A percentile compares a stretch with the other conserved stretches of the same genome.
Evolutionary conservation across 2,797 vertebrate species (phyloP).

Genomic region (Myripristis jacobus): DNA sequence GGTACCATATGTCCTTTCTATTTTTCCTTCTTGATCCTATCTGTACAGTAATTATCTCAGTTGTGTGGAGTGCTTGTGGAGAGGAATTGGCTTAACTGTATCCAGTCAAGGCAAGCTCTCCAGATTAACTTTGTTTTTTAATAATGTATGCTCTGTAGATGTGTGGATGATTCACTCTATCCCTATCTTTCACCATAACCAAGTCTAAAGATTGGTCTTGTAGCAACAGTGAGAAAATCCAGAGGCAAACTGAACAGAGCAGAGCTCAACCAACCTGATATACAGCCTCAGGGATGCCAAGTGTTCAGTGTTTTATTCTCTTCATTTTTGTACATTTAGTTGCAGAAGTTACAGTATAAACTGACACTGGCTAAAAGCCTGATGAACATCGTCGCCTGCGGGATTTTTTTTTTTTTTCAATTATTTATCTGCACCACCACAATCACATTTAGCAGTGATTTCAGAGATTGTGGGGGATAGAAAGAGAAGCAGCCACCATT

Average conservation of each 20-base stretch:
- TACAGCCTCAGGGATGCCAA: slow-evolving; percentile 35
- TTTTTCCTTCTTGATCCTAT: slow-evolving; percentile 49
- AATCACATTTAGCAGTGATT: slow-evolving; percentile 24
- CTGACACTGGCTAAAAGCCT: slow-evolving; percentile 40
- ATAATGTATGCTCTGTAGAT: slow-evolving; percentile 25
- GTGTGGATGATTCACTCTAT: slow-evolving; percentile 44
- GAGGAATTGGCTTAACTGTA: slow-evolving; percentile 21
- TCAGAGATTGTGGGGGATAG: slow-evolving; percentile 14
- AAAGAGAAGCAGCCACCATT: slow-evolving; percentile 16
- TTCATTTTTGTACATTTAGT: slow-evolving; percentile 32
- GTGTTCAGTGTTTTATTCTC: slow-evolving; percentile 38
- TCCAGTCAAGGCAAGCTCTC: slow-evolving; percentile 11
- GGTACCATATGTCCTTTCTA: slow-evolving; percentile 33
- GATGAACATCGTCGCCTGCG: slow-evolving; percentile 47
- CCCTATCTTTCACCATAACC: slow-evolving; percentile 8
- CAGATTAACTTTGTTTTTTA: slow-evolving; percentile 36
- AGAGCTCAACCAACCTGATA: slow-evolving; percentile 41
- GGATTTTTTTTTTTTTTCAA: slow-evolving; percentile 42
- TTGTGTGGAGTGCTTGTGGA: slow-evolving; percentile 5
- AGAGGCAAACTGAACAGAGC: slow-evolving; percentile 35
- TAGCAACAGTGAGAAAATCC: slow-evolving; percentile 38
- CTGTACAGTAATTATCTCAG: slow-evolving; percentile 41
- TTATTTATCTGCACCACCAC: slow-evolving; percentile 47
- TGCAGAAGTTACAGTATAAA: slow-evolving; percentile 35
- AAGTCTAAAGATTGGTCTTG: slow-evolving; percentile 4